These are phyloP conservation scores for Orycteropus afer DNA, from an alignment of 2,113 vertebrate species.

Conservation along the genomic window DNA sequence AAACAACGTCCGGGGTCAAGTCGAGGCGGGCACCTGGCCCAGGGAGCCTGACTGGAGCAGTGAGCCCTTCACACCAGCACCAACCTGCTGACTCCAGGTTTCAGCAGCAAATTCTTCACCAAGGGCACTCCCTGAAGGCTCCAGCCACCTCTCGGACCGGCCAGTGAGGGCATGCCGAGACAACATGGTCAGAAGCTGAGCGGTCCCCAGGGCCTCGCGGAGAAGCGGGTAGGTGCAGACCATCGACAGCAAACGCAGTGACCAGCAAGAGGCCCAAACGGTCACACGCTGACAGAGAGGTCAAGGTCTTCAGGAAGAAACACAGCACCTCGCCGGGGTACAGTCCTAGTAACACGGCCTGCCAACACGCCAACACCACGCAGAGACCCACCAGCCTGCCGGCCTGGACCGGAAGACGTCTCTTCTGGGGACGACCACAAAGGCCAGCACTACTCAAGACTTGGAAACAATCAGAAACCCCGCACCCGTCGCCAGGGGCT, in stretches of 20 bases:
- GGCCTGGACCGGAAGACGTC: rapidly evolving
- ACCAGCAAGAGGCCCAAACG: background rate
- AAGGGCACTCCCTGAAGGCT: background rate
- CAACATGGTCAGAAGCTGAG: background rate
- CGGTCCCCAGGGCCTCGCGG: rapidly evolving
- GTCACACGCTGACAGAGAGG: rapidly evolving
- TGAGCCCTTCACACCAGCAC: background rate
- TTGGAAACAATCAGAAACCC: background rate
- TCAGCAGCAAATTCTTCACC: too few relatives aligned
- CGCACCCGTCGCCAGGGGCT: rapidly evolving
- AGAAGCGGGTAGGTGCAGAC: background rate
- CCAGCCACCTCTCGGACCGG: background rate
- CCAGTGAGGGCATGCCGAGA: background rate
- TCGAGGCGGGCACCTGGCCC: rapidly evolving
- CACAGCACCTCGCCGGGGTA: too few relatives aligned
- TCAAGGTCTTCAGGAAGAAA: background rate
- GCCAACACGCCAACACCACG: background rate
- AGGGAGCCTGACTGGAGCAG: background rate
- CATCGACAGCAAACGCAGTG: background rate
- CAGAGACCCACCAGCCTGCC: rapidly evolving
- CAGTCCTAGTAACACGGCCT: background rate
- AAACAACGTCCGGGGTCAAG: background rate
- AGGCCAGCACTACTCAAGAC: background rate
- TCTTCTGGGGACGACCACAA: background rate
- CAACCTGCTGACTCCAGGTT: rapidly evolving